Conservation (phyloP, 2,888 invertebrate species). For the Thalpophila matura region DNA sequence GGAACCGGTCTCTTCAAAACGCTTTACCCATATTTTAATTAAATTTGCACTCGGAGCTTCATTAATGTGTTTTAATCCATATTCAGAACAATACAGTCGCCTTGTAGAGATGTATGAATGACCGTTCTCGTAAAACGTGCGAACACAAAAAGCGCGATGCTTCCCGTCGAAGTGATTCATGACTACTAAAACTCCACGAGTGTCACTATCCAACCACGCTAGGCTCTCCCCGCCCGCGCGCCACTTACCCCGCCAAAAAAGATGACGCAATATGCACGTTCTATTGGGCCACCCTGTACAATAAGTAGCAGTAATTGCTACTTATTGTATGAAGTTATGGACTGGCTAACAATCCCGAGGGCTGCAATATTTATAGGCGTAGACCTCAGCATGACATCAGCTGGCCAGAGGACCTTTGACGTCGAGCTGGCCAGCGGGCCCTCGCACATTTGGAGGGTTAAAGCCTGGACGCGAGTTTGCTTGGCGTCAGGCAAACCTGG, state of each 20-base stretch:
- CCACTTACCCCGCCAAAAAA: slow-evolving; percentile 18
- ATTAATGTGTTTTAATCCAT: slow-evolving; percentile 17
- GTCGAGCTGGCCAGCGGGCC: no score
- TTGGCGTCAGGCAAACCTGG: no score
- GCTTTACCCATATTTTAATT: slow-evolving; percentile 31
- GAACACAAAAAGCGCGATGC: not conserved
- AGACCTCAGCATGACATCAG: no score
- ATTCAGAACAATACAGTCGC: slow-evolving; percentile 34
- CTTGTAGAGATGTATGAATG: slow-evolving; percentile 25
- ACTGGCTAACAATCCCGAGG: no score
- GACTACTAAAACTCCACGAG: slow-evolving; percentile 9
- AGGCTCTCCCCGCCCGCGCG: slow-evolving; percentile 7
- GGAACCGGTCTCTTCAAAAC: slow-evolving; percentile 24
- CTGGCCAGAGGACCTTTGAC: no score
- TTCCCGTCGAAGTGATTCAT: slow-evolving; percentile 29
- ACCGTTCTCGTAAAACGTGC: slow-evolving; percentile 30
- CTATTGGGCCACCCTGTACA: no score
- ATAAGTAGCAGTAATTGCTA: no score
- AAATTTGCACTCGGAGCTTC: slow-evolving; percentile 22
- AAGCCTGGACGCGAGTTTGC: no score
- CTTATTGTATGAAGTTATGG: no score
- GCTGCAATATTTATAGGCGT: no score
- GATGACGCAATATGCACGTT: slow-evolving; percentile 12
- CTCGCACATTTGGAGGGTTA: no score
- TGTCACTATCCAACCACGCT: not conserved